Base-by-base conservation (phyloP, 1,140 invertebrate species). In the Aplysia californica region DNA sequence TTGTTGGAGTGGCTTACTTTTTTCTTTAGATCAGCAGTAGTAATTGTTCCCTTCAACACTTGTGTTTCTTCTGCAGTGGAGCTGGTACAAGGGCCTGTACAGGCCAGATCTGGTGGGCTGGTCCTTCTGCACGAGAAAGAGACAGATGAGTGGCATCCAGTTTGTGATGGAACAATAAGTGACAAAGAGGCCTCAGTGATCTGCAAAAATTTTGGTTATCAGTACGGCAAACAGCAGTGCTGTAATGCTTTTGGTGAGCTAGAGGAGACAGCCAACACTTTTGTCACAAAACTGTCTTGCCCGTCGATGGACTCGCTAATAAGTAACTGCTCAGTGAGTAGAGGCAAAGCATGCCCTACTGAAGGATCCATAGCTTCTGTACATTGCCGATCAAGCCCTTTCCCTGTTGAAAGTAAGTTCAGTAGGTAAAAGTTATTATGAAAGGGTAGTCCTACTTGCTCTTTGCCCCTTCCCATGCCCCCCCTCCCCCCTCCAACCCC, bases 191-290 rank as follows among this genome's bases (percentile, higher is more conserved):
- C 94, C 0, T 89, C 93, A 77, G 90, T 95, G 0, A 90, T 94
- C 6, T 96, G 95, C 82, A 91, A 90, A 56, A 93, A 95, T 83
- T 83, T 95, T 35, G 94, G 94, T 91, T 84, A 84, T 31, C 64
- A 69, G 29, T 78, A 80, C 65, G 85, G 85, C 3, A 75, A 80
- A 41, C 76, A 79, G n/a, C 84, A 85, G 68, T 85, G 80, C 66
- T 85, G 84, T 59, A 83, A 81, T 10, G 79, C 82, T 21, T 67
- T 82, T 1, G 84, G 85, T 23, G 61, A 73, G 15, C 73, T 73
- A 31, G n/a, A 72, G 2, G 35, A 26, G 20, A 3, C 1, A 33
- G 58, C 59, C 1, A n/a, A n/a, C n/a, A 78, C 82, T 0, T 73
- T 75, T 29, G 71, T 84, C 0, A 79, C 78, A 56, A 68, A 79